Evolutionary conservation across 2,888 invertebrate species (phyloP).

Genomic region (Troglohyphantes excavatus): DNA sequence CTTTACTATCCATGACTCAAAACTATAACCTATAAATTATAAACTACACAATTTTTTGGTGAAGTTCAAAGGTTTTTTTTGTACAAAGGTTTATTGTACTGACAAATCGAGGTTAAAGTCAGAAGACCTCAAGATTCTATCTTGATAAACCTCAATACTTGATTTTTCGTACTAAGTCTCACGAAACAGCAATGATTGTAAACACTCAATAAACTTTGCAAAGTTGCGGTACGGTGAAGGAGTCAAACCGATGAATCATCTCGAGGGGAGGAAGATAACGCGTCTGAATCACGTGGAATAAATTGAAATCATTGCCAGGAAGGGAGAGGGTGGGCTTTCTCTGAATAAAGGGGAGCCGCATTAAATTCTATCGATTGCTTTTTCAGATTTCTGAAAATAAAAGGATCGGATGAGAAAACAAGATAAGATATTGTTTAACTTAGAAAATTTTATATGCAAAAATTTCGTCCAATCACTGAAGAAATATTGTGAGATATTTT

Average conservation of each 20-base stretch:
- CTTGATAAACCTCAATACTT: too few relatives aligned
- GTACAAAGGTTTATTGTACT: too few relatives aligned
- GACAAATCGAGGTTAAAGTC: too few relatives aligned
- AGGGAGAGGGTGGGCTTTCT: background rate
- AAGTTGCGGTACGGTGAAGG: background rate
- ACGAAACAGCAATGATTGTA: background rate
- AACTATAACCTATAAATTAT: too few relatives aligned
- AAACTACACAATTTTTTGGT: too few relatives aligned
- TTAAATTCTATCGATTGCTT: conserved; percentile 10
- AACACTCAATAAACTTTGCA: background rate
- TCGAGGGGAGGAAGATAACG: background rate
- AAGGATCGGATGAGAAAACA: background rate
- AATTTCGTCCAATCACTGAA: background rate
- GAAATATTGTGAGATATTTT: too few relatives aligned
- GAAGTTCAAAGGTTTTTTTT: too few relatives aligned
- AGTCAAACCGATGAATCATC: conserved; percentile 22
- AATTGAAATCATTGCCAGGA: conserved; percentile 26
- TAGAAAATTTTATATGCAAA: background rate
- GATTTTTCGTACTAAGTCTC: too few relatives aligned
- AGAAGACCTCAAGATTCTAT: too few relatives aligned
- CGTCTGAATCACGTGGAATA: conserved; percentile 8
- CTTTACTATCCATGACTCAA: too few relatives aligned
- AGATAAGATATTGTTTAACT: background rate
- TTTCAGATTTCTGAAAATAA: background rate
- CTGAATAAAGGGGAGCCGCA: background rate